phyloP scores from a whole-genome alignment of 1,140 invertebrate species.

The Euglossa dilemma region DNA sequence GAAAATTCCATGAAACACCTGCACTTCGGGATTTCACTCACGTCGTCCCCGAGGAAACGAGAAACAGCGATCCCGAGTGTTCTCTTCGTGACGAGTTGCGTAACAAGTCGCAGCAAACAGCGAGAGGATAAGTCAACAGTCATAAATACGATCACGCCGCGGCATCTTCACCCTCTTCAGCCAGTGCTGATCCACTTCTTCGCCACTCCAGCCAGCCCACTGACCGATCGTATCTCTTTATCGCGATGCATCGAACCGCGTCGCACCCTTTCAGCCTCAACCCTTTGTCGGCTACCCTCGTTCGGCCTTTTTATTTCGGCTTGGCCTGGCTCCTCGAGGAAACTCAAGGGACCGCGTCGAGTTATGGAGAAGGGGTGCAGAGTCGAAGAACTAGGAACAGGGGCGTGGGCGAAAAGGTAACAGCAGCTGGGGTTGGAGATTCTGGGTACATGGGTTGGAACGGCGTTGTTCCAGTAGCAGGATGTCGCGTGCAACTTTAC shows the following conservation, averaged over 20 bases:
- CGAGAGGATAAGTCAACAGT: background rate
- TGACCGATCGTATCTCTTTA: slow-evolving; percentile 40
- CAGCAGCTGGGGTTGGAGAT: slow-evolving; percentile 64
- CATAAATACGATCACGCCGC: slow-evolving; percentile 14
- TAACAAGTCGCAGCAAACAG: background rate
- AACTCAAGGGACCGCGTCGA: slow-evolving; percentile 49
- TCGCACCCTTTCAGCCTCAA: background rate
- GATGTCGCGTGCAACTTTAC: slow-evolving; percentile 80
- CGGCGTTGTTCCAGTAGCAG: slow-evolving; percentile 66
- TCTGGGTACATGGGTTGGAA: slow-evolving; percentile 42
- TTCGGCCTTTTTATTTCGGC: slow-evolving; percentile 60
- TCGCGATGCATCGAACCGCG: slow-evolving; percentile 33
- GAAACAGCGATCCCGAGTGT: background rate
- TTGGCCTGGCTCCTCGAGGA: slow-evolving; percentile 10
- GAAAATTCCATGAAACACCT: no score
- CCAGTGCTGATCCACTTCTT: slow-evolving; percentile 17
- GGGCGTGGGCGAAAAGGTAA: slow-evolving; percentile 42
- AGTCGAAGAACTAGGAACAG: slow-evolving; percentile 14
- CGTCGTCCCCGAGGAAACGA: no score
- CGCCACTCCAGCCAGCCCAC: background rate
- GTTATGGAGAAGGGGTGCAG: slow-evolving; percentile 33
- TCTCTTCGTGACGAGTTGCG: background rate
- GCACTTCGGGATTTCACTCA: background rate
- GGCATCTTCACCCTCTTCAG: background rate
- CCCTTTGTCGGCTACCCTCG: slow-evolving; percentile 15